A percentile compares a stretch with the other conserved stretches of the same genome.
Evolutionary conservation across 2,113 vertebrate species (phyloP).

Genomic region (Sebastes schlegelii): DNA sequence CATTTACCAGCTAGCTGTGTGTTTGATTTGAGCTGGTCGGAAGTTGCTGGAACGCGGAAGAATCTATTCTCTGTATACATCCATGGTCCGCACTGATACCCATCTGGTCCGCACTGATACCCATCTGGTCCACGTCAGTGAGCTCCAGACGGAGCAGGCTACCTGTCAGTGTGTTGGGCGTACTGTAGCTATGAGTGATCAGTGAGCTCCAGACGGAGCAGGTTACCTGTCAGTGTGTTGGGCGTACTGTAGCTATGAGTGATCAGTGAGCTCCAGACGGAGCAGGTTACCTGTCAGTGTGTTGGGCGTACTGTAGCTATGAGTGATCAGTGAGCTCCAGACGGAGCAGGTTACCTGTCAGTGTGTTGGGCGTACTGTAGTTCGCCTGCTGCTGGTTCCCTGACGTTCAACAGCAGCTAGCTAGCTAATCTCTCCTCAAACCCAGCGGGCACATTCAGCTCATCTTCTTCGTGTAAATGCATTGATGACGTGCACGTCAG

Average conservation of each 20-base stretch:
- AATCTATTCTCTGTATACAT: slow-evolving; percentile 17
- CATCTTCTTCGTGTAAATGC: neutral
- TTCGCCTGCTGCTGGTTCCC: slow-evolving; percentile 11
- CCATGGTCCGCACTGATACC: neutral
- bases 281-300: too few species aligned
- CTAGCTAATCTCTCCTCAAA: neutral
- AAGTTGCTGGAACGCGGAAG: slow-evolving; percentile 28
- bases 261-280: too few species aligned
- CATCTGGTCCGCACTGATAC: neutral
- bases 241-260: too few species aligned
- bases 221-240: too few species aligned
- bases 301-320: too few species aligned
- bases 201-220: too few species aligned
- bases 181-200: too few species aligned
- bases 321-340: too few species aligned
- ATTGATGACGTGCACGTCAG: neutral
- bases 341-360: too few species aligned
- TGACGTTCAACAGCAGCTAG: neutral
- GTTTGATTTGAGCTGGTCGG: neutral
- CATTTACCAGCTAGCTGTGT: slow-evolving; percentile 13
- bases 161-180: too few species aligned
- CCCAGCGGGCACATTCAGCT: neutral
- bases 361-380: neutral
- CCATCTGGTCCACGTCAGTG: too few species aligned
- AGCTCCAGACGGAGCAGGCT: too few species aligned